phyloP scores from a whole-genome alignment of 2,113 vertebrate genomes.

The Ailuropoda melanoleuca region DNA sequence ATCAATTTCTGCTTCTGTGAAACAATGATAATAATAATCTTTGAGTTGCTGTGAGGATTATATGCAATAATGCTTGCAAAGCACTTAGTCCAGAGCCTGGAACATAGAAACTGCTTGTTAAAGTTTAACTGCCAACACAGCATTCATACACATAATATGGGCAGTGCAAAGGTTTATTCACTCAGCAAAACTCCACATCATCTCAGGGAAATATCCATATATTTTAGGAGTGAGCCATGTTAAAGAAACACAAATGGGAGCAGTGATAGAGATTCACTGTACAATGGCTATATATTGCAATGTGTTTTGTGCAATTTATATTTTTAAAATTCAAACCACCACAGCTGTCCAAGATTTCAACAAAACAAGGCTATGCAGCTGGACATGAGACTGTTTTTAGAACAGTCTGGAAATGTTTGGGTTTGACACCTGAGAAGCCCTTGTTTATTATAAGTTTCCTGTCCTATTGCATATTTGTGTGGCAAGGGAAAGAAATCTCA shows the following conservation, averaged over 20 bases:
- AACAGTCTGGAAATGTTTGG: background rate
- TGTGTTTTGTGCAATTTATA: background rate
- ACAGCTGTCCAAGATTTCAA: conserved; percentile 37
- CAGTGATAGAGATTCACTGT: background rate
- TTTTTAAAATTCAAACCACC: conserved; percentile 47
- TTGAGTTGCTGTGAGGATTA: background rate
- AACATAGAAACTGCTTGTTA: background rate
- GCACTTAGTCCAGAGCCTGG: background rate
- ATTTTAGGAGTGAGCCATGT: background rate
- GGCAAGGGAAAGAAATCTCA: background rate
- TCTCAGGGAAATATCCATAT: background rate
- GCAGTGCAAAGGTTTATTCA: background rate
- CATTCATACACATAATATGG: background rate
- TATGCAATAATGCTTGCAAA: background rate
- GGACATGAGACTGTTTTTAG: background rate
- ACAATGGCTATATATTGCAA: background rate
- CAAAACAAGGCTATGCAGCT: conserved; percentile 18
- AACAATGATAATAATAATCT: background rate
- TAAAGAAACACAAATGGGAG: conserved; percentile 15
- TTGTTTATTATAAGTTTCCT: background rate
- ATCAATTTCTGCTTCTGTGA: background rate
- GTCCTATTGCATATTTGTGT: background rate
- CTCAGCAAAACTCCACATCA: background rate
- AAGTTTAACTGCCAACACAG: background rate
- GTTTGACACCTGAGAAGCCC: conserved; percentile 13